A percentile compares a stretch with the other conserved stretches of the same genome.
These are phyloP conservation scores for Leucozona laternaria DNA, from an alignment of 2,888 invertebrate genomes.

Conservation along the genomic window DNA sequence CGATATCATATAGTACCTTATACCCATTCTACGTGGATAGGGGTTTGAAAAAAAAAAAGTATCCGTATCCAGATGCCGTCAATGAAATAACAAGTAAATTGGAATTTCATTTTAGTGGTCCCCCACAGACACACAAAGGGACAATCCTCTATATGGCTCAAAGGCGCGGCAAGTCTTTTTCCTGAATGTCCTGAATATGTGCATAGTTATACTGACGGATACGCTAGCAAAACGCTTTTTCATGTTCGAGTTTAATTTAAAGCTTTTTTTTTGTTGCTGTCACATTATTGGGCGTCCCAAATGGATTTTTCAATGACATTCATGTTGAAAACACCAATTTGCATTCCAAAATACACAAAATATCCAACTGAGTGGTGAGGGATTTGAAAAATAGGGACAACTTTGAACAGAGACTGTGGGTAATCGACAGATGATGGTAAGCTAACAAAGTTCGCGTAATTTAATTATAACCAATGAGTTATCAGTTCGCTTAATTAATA, in stretches of 20 bases:
- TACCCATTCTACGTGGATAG: background rate
- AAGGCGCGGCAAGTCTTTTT: constrained; percentile 16
- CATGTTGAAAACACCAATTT: constrained; percentile 32
- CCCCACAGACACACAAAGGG: constrained; percentile 46
- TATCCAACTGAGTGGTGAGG: background rate
- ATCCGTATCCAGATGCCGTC: constrained; percentile 24
- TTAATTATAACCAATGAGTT: constrained; percentile 30
- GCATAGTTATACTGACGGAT: background rate
- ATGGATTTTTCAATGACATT: constrained; percentile 30
- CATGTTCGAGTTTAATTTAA: constrained; percentile 31
- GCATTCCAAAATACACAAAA: constrained; percentile 3
- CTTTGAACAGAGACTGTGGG: too few relatives aligned
- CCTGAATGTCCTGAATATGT: background rate
- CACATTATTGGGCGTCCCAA: constrained; percentile 16
- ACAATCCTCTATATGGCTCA: constrained; percentile 12
- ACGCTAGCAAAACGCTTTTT: constrained; percentile 12
- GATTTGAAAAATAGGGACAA: background rate
- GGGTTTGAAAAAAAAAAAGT: constrained; percentile 13
- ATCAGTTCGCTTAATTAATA: constrained; percentile 29
- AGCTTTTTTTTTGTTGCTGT: background rate
- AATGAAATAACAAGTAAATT: constrained; percentile 61
- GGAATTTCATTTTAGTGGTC: constrained; percentile 63
- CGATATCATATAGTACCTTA: constrained; percentile 1
- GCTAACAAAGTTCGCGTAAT: constrained; percentile 26
- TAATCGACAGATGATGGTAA: constrained; percentile 20